Evolutionary conservation across 1,140 invertebrate genomes (phyloP), one percentile per base, ranked within the genome.

Genomic region (Atta texana): DNA sequence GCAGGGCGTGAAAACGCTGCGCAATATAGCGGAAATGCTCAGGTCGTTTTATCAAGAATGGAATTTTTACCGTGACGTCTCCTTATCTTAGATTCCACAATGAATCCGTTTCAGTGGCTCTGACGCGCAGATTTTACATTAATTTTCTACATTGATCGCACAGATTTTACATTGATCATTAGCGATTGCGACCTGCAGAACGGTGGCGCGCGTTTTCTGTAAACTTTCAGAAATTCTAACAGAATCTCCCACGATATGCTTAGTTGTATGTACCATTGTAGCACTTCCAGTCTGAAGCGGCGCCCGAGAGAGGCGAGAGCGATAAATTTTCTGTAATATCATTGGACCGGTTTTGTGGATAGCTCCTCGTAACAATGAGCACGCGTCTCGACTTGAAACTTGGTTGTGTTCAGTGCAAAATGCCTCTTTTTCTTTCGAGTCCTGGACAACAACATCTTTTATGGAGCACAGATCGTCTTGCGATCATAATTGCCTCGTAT

Each of bases 311-410:
- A 63, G 39, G 64, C 51, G 28, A 77, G 16, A 34, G 55, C 72
- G 66, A 88, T 88, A 88, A 88, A 89, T 85, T 78, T 61, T 53
- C 57, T 39, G 39, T 85, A 88, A 85, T 85, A 85, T 74, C 44
- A 44, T 61, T 78, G 28, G 53, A 89, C 78, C 87, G 88, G 80
- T 89, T 89, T 61, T 51, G 75, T 55, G 31, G 66, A 85, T 68
- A 61, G 66, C 72, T 76, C 24, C 80, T 72, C 64, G 55, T 77
- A 88, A 88, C 87, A 78, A 64, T 68, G 51, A 18, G 55, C 61
- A 69, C 86, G 53, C 39, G 21, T 51, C 59, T 28, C 39, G 2
- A 4, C 24, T 31, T 61, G 69, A 24, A 49, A 66, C 57, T 44
- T 44, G 39, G 28, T 10, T 34, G 21, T 34, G 21, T 39, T 39